A percentile compares a stretch with the other conserved stretches of the same genome.
These are phyloP conservation scores for Eristalis intricaria DNA, from an alignment of 2,888 invertebrate species.

Conservation along the genomic window DNA sequence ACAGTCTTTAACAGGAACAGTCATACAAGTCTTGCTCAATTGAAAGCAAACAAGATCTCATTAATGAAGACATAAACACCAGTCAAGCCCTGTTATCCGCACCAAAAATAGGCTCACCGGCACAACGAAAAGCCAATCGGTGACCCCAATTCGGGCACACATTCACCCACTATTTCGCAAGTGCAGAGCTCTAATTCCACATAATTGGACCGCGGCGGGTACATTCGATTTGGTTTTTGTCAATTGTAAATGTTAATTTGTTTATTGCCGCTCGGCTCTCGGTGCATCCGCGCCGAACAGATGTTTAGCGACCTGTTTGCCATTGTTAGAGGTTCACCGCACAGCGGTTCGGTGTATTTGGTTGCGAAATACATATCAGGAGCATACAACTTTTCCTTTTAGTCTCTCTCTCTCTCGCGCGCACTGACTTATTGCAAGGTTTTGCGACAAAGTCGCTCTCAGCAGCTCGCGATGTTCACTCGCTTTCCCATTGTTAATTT, in stretches of 20 bases:
- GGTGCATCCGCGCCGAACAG: constrained; percentile 65
- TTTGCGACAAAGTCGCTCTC: neutral
- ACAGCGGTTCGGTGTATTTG: constrained; percentile 23
- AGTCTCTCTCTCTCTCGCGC: constrained; percentile 10
- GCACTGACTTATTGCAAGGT: constrained; percentile 29
- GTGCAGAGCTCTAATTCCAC: constrained; percentile 61
- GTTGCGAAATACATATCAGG: constrained; percentile 68
- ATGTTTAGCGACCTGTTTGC: constrained; percentile 63
- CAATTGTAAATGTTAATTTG: constrained; percentile 70
- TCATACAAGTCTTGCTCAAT: neutral
- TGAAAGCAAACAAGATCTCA: neutral
- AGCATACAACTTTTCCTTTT: constrained; percentile 66
- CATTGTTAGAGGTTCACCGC: constrained; percentile 26
- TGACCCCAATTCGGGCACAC: constrained; percentile 40
- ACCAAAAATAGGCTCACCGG: constrained; percentile 29
- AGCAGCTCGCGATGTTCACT: constrained; percentile 45
- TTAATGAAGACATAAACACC: constrained; percentile 5
- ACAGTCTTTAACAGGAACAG: neutral
- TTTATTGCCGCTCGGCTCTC: constrained; percentile 55
- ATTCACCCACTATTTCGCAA: constrained; percentile 49
- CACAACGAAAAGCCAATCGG: constrained; percentile 1
- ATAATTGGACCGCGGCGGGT: constrained; percentile 53
- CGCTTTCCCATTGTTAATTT: constrained; percentile 64
- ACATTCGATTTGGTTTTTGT: constrained; percentile 28
- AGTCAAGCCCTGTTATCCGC: neutral